These are phyloP conservation scores for Hafferia zeledoni DNA, from an alignment of 2,797 vertebrate species.

Conservation along the genomic window DNA sequence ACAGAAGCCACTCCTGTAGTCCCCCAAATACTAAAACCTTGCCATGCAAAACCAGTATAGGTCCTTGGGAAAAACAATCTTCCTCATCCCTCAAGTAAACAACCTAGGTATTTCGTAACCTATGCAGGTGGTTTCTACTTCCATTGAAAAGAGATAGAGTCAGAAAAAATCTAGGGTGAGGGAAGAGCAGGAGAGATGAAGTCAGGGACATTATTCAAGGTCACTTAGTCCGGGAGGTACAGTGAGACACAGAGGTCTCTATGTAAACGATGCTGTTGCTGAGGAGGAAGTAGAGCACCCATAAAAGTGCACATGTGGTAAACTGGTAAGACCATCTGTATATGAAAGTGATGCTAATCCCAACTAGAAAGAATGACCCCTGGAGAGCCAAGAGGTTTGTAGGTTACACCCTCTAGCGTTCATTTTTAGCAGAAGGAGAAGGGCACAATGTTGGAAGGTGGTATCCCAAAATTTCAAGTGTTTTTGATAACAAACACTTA, in stretches of 20 bases:
- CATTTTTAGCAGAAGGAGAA: neutral
- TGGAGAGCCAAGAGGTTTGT: neutral
- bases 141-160: neutral
- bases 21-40: neutral
- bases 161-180: neutral
- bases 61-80: neutral
- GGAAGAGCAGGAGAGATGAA: neutral
- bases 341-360: neutral
- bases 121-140: neutral
- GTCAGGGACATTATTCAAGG: neutral
- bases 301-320: neutral
- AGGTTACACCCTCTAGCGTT: neutral
- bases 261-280: neutral
- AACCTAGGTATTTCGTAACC: neutral
- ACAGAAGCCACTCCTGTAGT: neutral
- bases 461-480: neutral
- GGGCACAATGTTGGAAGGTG: neutral
- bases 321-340: rapidly evolving
- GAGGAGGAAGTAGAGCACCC: neutral
- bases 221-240: neutral
- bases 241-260: neutral
- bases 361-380: neutral
- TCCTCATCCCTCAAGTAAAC: neutral
- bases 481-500: neutral
- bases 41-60: neutral